phyloP scores from a whole-genome alignment of 2,888 invertebrate genomes.

The Chloroclystis v-ata region DNA sequence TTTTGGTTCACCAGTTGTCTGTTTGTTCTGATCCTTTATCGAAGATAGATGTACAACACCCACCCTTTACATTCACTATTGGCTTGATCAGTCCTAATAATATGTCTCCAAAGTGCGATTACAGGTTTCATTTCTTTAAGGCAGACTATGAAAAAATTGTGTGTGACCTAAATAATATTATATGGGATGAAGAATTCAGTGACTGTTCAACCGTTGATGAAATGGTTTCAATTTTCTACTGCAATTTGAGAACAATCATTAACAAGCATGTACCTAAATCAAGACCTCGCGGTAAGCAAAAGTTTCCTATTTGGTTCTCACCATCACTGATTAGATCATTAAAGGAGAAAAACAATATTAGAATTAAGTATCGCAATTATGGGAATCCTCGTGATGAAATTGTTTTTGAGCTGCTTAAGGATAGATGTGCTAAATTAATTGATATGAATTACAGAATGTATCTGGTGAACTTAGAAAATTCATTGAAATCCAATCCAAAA shows the following conservation, averaged over 20 bases:
- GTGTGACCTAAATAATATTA: not conserved
- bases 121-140: not conserved
- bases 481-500: not conserved
- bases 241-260: not conserved
- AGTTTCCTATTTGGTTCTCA: not conserved
- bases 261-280: conserved; percentile 1
- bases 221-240: not conserved
- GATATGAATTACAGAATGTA: not conserved
- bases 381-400: not conserved
- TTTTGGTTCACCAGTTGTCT: not conserved
- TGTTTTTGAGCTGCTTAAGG: not conserved
- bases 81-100: not conserved
- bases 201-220: not conserved
- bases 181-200: not conserved
- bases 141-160: not conserved
- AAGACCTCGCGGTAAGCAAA: not conserved
- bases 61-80: not conserved
- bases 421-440: not conserved
- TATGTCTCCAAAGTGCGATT: not conserved
- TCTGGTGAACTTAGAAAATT: not conserved
- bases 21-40: not conserved
- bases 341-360: not conserved
- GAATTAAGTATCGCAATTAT: not conserved
- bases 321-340: not conserved
- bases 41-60: not conserved